Evolutionary conservation across 1,140 invertebrate genomes (phyloP), one percentile per base, ranked within the genome.

Genomic region (Apis florea): DNA sequence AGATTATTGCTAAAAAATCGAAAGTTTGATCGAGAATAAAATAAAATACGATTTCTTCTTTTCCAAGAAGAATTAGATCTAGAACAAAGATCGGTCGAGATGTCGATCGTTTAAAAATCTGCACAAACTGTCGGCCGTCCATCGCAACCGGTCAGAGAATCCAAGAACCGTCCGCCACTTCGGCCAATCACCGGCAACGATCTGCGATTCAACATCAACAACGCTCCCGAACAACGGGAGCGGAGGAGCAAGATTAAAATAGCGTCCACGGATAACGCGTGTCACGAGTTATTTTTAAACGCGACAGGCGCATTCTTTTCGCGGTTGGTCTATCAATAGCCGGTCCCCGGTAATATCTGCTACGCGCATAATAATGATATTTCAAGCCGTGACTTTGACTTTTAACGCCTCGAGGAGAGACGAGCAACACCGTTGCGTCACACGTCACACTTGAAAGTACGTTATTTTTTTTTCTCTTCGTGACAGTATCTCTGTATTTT

Each of bases 241-340:
- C 31, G 40, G 26, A 73, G 59, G 49, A 64, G 49, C 26, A 24
- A 59, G 17, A 66, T 75, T 64, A 75, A 75, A 75, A 75, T 75
- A 75, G 73, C 73, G 24, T 26, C 53, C 73, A n/a, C 73, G 73
- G 59, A 75, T 75, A 75, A 75, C 73, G 59, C 73, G 73, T 75
- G 73, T 75, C 73, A 75, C 73, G 59, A 75, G 73, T 64, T 75
- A 75, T 75, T 75, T 75, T 75, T 75, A 64, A 75, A 19, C 73
- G 31, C 73, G 73, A 75, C 70, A 40, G 70, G 70, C 70, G 56
- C 70, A 75, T 75, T 75, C 73, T 75, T 75, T 75, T 49, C 73
- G 15, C 24, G 73, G 73, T 59, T 64, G 59, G 24, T 75, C 73
- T 75, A 75, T 75, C 61, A 75, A 75, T 75, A 75, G 73, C 24